A percentile compares a stretch with the other conserved stretches of the same genome.
Evolutionary conservation across 2,888 invertebrate genomes (phyloP).

Genomic region (Cataglyphis cursor): DNA sequence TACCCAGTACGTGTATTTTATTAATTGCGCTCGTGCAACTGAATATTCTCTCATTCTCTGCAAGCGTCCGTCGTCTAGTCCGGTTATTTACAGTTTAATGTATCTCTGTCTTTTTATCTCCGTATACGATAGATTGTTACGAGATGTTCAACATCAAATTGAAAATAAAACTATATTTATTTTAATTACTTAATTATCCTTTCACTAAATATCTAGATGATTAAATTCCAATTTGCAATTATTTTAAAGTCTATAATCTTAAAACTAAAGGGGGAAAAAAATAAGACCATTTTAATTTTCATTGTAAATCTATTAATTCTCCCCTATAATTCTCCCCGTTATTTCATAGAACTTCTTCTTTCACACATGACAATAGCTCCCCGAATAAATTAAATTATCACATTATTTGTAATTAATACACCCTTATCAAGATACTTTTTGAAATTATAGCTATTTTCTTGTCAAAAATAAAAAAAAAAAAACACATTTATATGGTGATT

Average conservation of each 20-base stretch:
- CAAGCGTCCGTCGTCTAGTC: background rate
- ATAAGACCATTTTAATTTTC: background rate
- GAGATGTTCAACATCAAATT: background rate
- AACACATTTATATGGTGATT: slow-evolving; percentile 36
- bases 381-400: background rate
- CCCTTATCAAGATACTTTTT: slow-evolving; percentile 1
- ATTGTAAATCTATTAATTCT: background rate
- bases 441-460: slow-evolving; percentile 13
- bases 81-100: background rate
- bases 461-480: slow-evolving; percentile 1
- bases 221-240: background rate
- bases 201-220: background rate
- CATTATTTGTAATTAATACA: slow-evolving; percentile 23
- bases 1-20: slow-evolving; percentile 5
- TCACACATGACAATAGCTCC: background rate
- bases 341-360: background rate
- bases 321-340: background rate
- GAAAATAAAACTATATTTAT: background rate
- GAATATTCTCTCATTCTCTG: slow-evolving; percentile 12
- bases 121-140: background rate
- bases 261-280: background rate
- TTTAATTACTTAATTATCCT: background rate
- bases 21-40: slow-evolving; percentile 18
- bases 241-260: background rate
- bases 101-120: background rate